phyloP scores from a whole-genome alignment of 2,888 invertebrate genomes.

The Catonia carolina region DNA sequence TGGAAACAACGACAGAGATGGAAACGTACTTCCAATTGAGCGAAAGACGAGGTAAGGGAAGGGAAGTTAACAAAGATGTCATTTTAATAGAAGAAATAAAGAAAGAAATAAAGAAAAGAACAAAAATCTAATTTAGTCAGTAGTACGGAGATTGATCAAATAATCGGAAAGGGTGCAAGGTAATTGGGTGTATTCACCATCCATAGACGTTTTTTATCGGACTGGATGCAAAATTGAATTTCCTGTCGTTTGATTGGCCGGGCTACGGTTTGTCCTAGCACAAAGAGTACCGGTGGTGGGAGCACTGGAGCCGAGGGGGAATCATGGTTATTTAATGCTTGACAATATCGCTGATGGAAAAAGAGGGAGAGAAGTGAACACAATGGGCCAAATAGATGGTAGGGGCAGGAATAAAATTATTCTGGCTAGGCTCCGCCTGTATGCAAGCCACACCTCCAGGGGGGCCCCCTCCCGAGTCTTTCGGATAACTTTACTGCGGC shows the following conservation, averaged over 20 bases:
- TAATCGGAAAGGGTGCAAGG: constrained; percentile 21
- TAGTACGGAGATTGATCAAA: constrained; percentile 18
- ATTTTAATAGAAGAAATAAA: constrained; percentile 19
- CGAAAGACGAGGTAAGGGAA: background rate
- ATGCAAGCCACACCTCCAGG: background rate
- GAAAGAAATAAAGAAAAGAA: constrained; percentile 17
- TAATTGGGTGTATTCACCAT: constrained; percentile 23
- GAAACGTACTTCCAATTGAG: background rate
- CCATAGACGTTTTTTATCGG: constrained; percentile 24
- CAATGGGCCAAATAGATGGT: constrained; percentile 16
- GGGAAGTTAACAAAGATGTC: constrained; percentile 26
- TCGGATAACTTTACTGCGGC: background rate
- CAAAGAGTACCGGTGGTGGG: constrained; percentile 1
- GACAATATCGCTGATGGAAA: constrained; percentile 15
- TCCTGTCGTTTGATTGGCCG: constrained; percentile 24
- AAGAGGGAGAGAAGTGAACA: constrained; percentile 7
- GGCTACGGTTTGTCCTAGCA: constrained; percentile 16
- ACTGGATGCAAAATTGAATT: constrained; percentile 23
- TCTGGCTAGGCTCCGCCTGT: constrained; percentile 14
- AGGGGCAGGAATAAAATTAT: constrained; percentile 24
- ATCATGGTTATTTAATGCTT: constrained; percentile 16
- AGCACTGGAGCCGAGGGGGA: constrained; percentile 13
- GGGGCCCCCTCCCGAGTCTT: constrained; percentile 4
- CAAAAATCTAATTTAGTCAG: constrained; percentile 23
- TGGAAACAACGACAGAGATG: constrained; percentile 6